phyloP scores from a whole-genome alignment of 2,888 invertebrate species.

The Automeris io region DNA sequence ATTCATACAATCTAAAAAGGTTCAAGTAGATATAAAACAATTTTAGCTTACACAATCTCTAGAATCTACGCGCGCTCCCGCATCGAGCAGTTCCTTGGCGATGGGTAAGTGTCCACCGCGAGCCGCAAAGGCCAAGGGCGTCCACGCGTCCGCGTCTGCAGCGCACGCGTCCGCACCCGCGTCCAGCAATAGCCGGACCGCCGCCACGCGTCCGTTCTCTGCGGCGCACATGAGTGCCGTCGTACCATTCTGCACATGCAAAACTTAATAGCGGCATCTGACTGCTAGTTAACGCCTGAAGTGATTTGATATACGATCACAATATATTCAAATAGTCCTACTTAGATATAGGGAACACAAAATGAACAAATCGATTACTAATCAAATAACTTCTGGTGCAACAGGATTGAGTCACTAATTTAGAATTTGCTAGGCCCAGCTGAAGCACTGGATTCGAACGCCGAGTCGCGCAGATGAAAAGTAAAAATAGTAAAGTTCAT shows the following conservation, averaged over 20 bases:
- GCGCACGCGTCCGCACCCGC: slow-evolving; percentile 95
- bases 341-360: no score
- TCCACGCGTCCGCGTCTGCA: slow-evolving; percentile 96
- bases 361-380: no score
- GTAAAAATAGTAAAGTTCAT: no score
- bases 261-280: background rate
- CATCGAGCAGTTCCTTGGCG: slow-evolving; percentile 88
- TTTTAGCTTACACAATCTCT: slow-evolving; percentile 84
- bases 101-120: slow-evolving; percentile 91
- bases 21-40: background rate
- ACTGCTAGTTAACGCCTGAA: no score
- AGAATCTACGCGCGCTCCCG: slow-evolving; percentile 90
- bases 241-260: slow-evolving; percentile 85
- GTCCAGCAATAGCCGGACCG: slow-evolving; percentile 89
- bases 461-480: no score
- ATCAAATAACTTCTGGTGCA: no score
- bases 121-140: slow-evolving; percentile 92
- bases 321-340: no score
- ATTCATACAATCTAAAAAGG: no score
- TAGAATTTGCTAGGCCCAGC: no score
- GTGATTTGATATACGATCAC: no score
- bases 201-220: slow-evolving; percentile 87
- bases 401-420: no score
- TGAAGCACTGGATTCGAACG: no score
- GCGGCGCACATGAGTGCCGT: slow-evolving; percentile 96